Percentiles rank a stretch among this genome's conserved stretches.
Evolutionary conservation across 2,113 vertebrate genomes (phyloP).

Genomic region (Orcinus orca): DNA sequence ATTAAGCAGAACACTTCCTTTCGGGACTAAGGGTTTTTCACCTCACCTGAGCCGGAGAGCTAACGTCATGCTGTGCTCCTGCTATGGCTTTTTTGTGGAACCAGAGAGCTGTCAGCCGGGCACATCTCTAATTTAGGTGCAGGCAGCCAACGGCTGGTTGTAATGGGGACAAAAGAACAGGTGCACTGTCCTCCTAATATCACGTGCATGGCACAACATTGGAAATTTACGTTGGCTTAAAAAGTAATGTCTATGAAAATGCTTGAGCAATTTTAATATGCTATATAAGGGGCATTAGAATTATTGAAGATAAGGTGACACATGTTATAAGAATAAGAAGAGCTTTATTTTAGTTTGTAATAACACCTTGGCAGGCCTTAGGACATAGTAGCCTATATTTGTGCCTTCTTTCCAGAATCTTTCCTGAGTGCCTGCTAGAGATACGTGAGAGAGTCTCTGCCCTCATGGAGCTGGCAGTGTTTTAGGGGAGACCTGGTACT

Average conservation of each 20-base stretch:
- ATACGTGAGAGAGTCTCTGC: background rate
- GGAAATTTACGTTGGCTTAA: background rate
- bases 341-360: background rate
- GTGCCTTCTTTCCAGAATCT: background rate
- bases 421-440: background rate
- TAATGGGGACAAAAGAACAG: background rate
- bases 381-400: background rate
- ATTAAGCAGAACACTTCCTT: background rate
- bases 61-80: background rate
- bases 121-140: background rate
- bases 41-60: background rate
- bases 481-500: background rate
- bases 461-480: background rate
- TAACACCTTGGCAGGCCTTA: background rate
- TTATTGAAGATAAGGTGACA: background rate
- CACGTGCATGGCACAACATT: background rate
- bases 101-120: background rate
- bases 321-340: background rate
- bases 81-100: background rate
- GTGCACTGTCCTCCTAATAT: background rate
- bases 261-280: background rate
- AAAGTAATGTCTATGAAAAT: background rate
- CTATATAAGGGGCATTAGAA: background rate
- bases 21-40: background rate
- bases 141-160: background rate